Base-by-base conservation (phyloP, 2,113 vertebrate species). In the Engraulis encrasicolus region DNA sequence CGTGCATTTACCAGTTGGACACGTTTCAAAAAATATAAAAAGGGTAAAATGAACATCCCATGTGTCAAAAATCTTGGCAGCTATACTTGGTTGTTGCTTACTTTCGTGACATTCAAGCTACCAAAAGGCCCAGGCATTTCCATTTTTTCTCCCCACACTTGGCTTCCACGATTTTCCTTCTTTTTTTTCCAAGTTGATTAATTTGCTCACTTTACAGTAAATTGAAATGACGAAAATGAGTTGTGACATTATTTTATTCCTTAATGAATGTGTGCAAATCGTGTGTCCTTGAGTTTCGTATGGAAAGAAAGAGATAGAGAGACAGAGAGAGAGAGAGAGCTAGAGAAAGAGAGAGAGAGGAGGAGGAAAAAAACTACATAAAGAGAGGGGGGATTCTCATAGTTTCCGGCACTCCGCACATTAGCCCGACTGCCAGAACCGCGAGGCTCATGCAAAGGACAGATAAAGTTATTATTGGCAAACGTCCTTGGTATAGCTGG, bases 391-490 rank as follows among this genome's bases (percentile, higher is more conserved):
- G 40, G 88, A 89, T 95, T 93, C 91, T 96, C n/a, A n/a, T 97
- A 96, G 97, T 97, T 97, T 93, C 89, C 94, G 90, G 93, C 94
- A 91, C 94, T 88, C 92, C 93, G 92, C 95, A 95, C 96, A 92
- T 74, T 74, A 87, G 92, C 90, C 86, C 84, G 50, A 78, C 82
- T 92, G 92, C 93, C 96, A 95, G 95, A 95, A 92, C 91, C 93
- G n/a, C 92, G 87, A 88, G 90, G 92, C 94, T 87, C 94, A 92
- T 97, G 96, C 92, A 96, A 78, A 92, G 93, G 89, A 95, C 95
- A 96, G 97, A 99, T 98, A 98, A 98, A 99, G 95, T 96, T 96
- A 92, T 95, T 96, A 92, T 95, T 98, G 96, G 96, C 96, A 96
- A 96, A 95, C 94, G 94, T 93, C 95, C 96, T 95, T 93, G 92